Evolutionary conservation across 2,797 vertebrate species (phyloP).

Genomic region (Carcharodon carcharias): DNA sequence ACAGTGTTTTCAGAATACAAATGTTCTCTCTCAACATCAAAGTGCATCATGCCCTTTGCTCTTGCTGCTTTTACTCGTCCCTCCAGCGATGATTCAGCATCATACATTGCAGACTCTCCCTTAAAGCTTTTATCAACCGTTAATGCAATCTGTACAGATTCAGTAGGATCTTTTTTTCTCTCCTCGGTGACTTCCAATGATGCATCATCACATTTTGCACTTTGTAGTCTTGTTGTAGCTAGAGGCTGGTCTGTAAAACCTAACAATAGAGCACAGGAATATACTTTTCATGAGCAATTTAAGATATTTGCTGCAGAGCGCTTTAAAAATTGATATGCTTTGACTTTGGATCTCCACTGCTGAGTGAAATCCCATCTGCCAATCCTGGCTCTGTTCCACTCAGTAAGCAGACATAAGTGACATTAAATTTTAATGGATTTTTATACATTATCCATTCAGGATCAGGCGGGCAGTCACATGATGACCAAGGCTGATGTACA

Average conservation of each 20-base stretch:
- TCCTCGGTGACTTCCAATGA: not conserved
- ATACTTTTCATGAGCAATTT: not conserved
- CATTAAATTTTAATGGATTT: constrained; percentile 36
- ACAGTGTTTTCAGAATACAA: constrained; percentile 48
- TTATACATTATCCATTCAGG: constrained; percentile 29
- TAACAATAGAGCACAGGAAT: constrained; percentile 1
- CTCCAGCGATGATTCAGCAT: constrained; percentile 17
- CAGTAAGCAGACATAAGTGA: constrained; percentile 30
- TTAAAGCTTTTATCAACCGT: not conserved
- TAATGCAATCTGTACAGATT: not conserved
- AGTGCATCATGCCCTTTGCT: constrained; percentile 21
- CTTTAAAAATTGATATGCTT: constrained; percentile 36
- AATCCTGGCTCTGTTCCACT: constrained; percentile 23
- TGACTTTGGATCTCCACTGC: not conserved
- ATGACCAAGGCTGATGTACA: not conserved
- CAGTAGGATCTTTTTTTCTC: not conserved
- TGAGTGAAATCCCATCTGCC: constrained; percentile 36
- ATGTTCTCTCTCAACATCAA: constrained; percentile 40
- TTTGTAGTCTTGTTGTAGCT: not conserved
- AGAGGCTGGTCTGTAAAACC: not conserved
- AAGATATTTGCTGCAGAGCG: constrained; percentile 16
- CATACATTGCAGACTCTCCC: not conserved
- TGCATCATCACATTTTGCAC: not conserved
- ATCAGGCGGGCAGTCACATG: not conserved
- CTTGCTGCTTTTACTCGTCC: not conserved